Conservation (phyloP, 2,888 invertebrate genomes). For the Apotomis betuletana region DNA sequence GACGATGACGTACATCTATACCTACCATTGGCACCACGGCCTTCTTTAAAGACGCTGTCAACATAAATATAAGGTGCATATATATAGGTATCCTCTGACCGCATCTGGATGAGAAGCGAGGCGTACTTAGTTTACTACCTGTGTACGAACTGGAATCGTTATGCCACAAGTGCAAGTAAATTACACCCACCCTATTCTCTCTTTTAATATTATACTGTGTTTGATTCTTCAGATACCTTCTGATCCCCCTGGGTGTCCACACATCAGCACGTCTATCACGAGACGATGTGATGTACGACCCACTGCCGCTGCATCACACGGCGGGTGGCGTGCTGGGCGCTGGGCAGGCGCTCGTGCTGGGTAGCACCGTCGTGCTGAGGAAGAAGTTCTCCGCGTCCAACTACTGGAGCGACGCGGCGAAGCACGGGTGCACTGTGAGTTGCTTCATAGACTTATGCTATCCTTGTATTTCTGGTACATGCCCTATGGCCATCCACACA, state of each 20-base stretch:
- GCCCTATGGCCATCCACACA: no score
- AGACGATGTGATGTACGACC: conserved; percentile 92
- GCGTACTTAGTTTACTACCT: no score
- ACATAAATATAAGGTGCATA: conserved; percentile 69
- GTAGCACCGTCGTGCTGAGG: conserved; percentile 91
- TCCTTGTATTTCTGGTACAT: no score
- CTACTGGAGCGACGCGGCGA: conserved; percentile 96
- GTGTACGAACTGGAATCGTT: no score
- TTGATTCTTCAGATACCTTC: conserved; percentile 80
- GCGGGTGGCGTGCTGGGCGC: conserved; percentile 94
- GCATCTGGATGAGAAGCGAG: no score
- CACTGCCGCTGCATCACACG: conserved; percentile 96
- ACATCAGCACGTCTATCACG: conserved; percentile 84
- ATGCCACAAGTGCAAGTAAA: no score
- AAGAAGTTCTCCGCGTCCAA: conserved; percentile 97
- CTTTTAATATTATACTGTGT: no score
- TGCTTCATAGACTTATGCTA: background rate
- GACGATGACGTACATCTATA: conserved; percentile 93
- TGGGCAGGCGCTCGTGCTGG: conserved; percentile 89
- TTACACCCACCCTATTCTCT: no score
- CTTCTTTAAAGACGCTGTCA: conserved; percentile 97
- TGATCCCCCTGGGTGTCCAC: conserved; percentile 86
- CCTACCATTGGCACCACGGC: conserved; percentile 98
- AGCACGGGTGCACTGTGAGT: conserved; percentile 93
- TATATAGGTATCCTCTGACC: no score